Conservation (phyloP, 1,140 invertebrate genomes). For the Neuroterus valhalla region DNA sequence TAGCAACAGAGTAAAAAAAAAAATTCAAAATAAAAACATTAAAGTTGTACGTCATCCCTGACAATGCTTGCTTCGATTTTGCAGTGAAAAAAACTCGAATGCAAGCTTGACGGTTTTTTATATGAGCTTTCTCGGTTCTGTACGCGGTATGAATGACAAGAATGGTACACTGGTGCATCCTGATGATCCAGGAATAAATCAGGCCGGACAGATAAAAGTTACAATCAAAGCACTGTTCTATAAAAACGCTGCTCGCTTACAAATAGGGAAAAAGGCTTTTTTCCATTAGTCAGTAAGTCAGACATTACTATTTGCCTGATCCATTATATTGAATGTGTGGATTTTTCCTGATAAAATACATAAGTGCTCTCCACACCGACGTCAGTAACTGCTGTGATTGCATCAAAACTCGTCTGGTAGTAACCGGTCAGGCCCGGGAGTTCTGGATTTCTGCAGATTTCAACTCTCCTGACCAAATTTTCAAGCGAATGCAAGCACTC, state of each 20-base stretch:
- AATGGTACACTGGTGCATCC: conserved; percentile 4
- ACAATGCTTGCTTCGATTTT: conserved; percentile 5
- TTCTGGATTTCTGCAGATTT: too few relatives aligned
- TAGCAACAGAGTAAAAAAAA: not conserved
- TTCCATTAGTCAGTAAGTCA: not conserved
- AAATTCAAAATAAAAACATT: not conserved
- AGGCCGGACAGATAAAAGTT: not conserved
- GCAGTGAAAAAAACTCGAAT: conserved; percentile 20
- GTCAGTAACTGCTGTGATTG: too few relatives aligned
- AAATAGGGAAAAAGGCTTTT: not conserved
- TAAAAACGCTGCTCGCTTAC: not conserved
- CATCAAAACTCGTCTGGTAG: too few relatives aligned
- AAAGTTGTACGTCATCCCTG: conserved; percentile 1
- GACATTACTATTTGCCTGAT: not conserved
- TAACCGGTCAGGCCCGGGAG: too few relatives aligned
- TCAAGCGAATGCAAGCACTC: too few relatives aligned
- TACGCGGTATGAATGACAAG: conserved; percentile 18
- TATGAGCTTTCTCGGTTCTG: not conserved
- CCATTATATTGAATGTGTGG: not conserved
- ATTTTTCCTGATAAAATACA: not conserved
- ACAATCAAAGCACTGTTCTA: conserved; percentile 15
- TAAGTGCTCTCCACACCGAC: too few relatives aligned
- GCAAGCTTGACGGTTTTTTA: conserved; percentile 23
- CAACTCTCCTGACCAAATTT: too few relatives aligned
- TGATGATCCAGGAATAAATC: conserved; percentile 20